phyloP scores from a whole-genome alignment of 2,797 vertebrate species.

The Chromobotia macracanthus region DNA sequence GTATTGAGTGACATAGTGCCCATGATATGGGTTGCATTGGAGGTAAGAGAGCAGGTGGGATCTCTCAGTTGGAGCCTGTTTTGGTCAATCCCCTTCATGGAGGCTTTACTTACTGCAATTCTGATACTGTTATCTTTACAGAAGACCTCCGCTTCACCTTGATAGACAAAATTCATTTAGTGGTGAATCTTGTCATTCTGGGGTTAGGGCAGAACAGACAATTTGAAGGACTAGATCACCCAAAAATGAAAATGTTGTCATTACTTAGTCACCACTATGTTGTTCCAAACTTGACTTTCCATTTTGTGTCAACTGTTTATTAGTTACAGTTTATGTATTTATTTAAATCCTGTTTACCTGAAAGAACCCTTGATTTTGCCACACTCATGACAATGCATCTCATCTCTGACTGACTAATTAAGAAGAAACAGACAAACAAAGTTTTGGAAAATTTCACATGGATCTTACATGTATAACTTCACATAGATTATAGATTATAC shows the following conservation, averaged over 20 bases:
- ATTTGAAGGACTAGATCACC: background rate
- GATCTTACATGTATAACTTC: too few relatives aligned
- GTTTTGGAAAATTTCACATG: too few relatives aligned
- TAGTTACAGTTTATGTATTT: background rate
- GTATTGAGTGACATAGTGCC: conserved; percentile 69
- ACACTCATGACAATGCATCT: conserved; percentile 72
- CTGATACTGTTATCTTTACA: conserved; percentile 70
- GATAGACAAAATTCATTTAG: background rate
- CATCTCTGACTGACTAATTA: conserved; percentile 76
- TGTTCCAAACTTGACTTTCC: background rate
- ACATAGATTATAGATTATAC: background rate
- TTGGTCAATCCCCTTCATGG: conserved; percentile 67
- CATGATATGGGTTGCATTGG: conserved; percentile 72
- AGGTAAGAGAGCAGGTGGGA: conserved; percentile 67
- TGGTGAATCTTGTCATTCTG: background rate
- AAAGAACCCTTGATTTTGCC: conserved; percentile 45
- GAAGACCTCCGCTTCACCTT: conserved; percentile 64
- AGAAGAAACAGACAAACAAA: conserved; percentile 7
- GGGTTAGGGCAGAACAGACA: background rate
- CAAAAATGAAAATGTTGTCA: background rate
- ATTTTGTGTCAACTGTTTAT: background rate
- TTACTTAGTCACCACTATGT: too few relatives aligned
- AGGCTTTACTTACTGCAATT: conserved; percentile 66
- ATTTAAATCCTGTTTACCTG: conserved; percentile 64
- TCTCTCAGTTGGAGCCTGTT: conserved; percentile 70